Base-by-base conservation (phyloP, 2,888 invertebrate genomes). In the Eustalomyia histrio region DNA sequence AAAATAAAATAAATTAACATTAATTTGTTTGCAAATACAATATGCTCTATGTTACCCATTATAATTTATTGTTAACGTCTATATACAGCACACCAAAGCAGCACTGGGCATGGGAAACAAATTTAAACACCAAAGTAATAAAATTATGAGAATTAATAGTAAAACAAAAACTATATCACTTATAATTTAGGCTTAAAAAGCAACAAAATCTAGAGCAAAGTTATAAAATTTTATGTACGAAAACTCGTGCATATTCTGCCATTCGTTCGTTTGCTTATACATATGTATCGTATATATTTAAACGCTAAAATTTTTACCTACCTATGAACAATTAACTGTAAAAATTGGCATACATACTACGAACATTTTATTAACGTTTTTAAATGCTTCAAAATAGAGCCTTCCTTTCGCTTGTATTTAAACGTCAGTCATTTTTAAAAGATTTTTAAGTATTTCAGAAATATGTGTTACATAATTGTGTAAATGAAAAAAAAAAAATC, bases 211-310 rank as follows among this genome's bases (percentile, higher is more conserved):
- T 60, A 50, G 76, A 71, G 76, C 64, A 71, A 76, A 60, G 24
- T 39, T 67, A 72, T 78, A 67, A 72, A 72, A 72, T 61, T 78
- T 78, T 47, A 67, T 78, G 47, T 24, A 21, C 7, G 16, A 60
- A 76, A 71, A 72, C 47, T 76, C 69, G 58, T 71, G 71, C 57
- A 55, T 43, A 55, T 57, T 57, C 12, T 65, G 52, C 35, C 52
- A 61, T 33, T 47, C 53, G 43, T 29, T 24, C 5, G 24, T 24
- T 24, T 5, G 24, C 24, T 3, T 24, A 24, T 24, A 7, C 4
- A 1, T 5, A n/a, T n/a, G n/a, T n/a, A n/a, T n/a, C n/a, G n/a
- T n/a, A n/a, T n/a, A n/a, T n/a, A n/a, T n/a, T n/a, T n/a, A n/a
- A n/a, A 12, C 10, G 39, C 12, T 14, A 63, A 64, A 64, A 29